phyloP scores from a whole-genome alignment of 1,140 invertebrate species.

The Panagrolaimus sp. region DNA sequence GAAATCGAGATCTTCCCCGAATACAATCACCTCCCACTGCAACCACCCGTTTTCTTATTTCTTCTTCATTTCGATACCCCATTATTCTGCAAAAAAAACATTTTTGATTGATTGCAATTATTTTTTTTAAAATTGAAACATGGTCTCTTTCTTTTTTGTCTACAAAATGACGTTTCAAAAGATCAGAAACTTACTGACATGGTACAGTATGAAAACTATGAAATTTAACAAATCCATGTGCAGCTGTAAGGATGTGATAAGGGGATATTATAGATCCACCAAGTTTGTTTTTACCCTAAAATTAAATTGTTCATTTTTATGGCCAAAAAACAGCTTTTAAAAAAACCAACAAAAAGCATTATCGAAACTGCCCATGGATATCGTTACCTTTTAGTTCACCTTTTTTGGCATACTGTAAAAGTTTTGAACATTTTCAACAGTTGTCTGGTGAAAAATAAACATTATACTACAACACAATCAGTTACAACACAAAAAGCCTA shows the following conservation, averaged over 20 bases:
- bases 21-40: conserved; percentile 32
- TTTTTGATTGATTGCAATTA: background rate
- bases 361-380: conserved; percentile 28
- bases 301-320: background rate
- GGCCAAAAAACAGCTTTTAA: background rate
- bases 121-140: no score
- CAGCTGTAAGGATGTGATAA: conserved; percentile 25
- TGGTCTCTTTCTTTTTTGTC: no score
- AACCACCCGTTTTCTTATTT: conserved; percentile 17
- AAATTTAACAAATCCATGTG: conserved; percentile 27
- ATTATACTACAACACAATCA: no score
- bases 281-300: conserved; percentile 24
- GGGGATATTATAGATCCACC: conserved; percentile 25
- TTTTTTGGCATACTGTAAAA: background rate
- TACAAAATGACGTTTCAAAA: no score
- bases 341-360: conserved; percentile 1
- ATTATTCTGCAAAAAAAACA: conserved; percentile 18
- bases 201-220: background rate
- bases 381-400: conserved; percentile 1
- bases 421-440: no score
- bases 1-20: conserved; percentile 11
- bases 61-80: conserved; percentile 13
- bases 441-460: no score
- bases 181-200: conserved; percentile 22
- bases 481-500: no score